phyloP scores from a whole-genome alignment of 2,113 vertebrate species.

The Leiothrix lutea region DNA sequence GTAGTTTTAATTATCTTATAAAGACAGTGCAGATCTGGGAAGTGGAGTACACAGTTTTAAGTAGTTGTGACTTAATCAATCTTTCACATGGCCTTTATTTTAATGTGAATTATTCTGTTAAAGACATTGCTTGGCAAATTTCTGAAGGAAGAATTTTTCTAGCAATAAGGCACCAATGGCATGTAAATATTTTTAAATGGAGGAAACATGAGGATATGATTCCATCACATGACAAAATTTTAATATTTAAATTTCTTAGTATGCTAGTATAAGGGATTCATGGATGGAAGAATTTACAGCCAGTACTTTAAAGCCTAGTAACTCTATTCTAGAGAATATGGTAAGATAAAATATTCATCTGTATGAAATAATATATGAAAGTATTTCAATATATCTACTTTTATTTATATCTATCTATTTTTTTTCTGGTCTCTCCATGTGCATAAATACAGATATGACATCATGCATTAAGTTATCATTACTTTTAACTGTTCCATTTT shows the following conservation, averaged over 20 bases:
- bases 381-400: not conserved
- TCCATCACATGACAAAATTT: not conserved
- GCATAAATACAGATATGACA: not conserved
- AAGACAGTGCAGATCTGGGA: not conserved
- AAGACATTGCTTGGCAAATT: not conserved
- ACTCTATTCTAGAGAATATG: fast-evolving
- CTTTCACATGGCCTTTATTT: not conserved
- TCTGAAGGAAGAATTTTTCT: not conserved
- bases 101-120: not conserved
- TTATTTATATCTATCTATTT: not conserved
- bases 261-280: not conserved
- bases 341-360: not conserved
- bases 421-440: not conserved
- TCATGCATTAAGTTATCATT: not conserved
- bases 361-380: not conserved
- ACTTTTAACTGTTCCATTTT: not conserved
- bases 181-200: not conserved
- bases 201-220: not conserved
- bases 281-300: not conserved
- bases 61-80: not conserved
- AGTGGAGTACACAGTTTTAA: not conserved
- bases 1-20: not conserved
- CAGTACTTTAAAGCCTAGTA: not conserved
- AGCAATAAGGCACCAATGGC: not conserved
- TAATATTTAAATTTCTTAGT: not conserved